Percentiles rank a stretch among this genome's conserved stretches.
These are phyloP conservation scores for Centroberyx gerrardi DNA, from an alignment of 2,797 vertebrate species.

Conservation along the genomic window DNA sequence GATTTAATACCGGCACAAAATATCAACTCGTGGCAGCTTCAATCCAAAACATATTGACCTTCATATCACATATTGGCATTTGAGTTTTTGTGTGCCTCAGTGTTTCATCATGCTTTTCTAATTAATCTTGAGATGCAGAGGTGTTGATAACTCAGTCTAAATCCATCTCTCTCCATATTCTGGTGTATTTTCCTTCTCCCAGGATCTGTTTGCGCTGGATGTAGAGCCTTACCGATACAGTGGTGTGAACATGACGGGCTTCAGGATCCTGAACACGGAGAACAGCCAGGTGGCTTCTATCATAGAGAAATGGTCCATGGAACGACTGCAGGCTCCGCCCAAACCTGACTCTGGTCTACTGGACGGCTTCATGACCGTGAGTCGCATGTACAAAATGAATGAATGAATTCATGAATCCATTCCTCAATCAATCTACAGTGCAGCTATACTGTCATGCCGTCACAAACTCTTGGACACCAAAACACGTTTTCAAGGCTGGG, in stretches of 20 bases:
- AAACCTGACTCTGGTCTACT: constrained; percentile 93
- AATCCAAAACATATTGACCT: no score
- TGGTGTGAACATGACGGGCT: constrained; percentile 97
- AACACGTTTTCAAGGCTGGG: no score
- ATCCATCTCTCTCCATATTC: neutral
- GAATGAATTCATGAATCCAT: neutral
- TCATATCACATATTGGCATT: neutral
- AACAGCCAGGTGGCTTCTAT: constrained; percentile 91
- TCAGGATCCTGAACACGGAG: constrained; percentile 94
- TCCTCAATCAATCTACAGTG: neutral
- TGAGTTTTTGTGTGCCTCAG: neutral
- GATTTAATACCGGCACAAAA: no score
- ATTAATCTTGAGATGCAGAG: neutral
- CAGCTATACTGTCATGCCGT: no score
- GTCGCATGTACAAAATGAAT: constrained; percentile 55
- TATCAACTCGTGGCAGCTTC: no score
- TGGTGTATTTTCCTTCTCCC: neutral
- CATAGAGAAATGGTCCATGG: constrained; percentile 96
- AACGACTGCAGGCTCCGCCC: constrained; percentile 90
- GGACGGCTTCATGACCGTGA: constrained; percentile 97
- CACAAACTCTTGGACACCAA: no score
- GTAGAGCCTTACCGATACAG: constrained; percentile 97
- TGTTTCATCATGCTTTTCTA: neutral
- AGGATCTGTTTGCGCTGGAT: constrained; percentile 97
- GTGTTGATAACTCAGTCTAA: neutral